Conservation (phyloP, 2,888 invertebrate genomes). For the Carpatolechia fugitivella region DNA sequence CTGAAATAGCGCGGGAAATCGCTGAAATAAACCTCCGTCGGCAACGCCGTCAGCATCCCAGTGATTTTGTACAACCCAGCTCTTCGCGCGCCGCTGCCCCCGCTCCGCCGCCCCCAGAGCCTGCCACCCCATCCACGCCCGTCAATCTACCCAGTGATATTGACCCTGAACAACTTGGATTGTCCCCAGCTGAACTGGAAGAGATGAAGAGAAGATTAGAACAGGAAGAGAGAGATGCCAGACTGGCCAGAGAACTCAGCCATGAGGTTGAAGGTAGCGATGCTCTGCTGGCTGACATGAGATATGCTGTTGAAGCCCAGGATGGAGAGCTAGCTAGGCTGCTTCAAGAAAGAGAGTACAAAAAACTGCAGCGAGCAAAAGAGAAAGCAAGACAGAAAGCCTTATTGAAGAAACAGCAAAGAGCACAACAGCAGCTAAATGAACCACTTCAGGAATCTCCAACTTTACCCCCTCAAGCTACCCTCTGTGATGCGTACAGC, state of each 20-base stretch:
- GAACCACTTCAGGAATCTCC: constrained; percentile 13
- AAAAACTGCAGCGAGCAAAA: constrained; percentile 69
- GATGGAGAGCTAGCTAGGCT: constrained; percentile 67
- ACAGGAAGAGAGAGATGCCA: constrained; percentile 68
- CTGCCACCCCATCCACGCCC: constrained; percentile 25
- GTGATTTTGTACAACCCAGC: constrained; percentile 53
- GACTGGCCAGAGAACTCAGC: constrained; percentile 61
- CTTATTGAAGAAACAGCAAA: constrained; percentile 67
- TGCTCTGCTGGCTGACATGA: constrained; percentile 65
- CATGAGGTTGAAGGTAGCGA: constrained; percentile 60
- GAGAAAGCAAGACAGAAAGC: constrained; percentile 71
- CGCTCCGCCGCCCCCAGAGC: constrained; percentile 27
- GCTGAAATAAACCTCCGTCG: constrained; percentile 68
- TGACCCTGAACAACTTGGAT: constrained; percentile 60
- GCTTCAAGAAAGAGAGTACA: constrained; percentile 70
- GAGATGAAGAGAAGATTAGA: constrained; percentile 63
- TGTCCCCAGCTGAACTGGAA: constrained; percentile 60
- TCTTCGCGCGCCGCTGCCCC: constrained; percentile 51
- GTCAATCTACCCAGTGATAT: constrained; percentile 33
- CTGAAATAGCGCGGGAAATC: constrained; percentile 70
- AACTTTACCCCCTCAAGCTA: constrained; percentile 40
- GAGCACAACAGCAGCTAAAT: constrained; percentile 44
- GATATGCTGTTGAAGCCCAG: constrained; percentile 72
- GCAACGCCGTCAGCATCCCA: constrained; percentile 51
- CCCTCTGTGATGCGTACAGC: constrained; percentile 70